phyloP scores from a whole-genome alignment of 2,888 invertebrate genomes.

The Aelia acuminata region DNA sequence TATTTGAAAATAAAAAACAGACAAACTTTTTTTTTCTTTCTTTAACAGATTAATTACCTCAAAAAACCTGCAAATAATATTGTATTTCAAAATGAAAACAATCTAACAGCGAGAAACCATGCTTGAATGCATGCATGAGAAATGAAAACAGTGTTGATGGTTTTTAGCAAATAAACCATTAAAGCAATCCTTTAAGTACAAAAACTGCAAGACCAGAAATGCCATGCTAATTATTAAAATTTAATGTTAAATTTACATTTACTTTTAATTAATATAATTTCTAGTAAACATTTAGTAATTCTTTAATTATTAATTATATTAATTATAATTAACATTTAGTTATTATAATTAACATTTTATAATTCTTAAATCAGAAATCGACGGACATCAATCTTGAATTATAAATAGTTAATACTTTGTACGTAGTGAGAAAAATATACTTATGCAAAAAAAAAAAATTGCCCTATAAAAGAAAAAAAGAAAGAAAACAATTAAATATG shows the following conservation, averaged over 20 bases:
- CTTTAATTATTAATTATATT: constrained; percentile 11
- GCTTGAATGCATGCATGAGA: constrained; percentile 43
- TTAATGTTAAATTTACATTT: background rate
- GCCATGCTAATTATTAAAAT: constrained; percentile 30
- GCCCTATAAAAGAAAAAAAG: background rate
- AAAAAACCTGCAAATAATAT: background rate
- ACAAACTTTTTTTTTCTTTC: background rate
- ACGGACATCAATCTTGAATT: background rate
- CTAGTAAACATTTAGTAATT: background rate
- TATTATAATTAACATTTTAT: background rate
- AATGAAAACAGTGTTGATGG: constrained; percentile 22
- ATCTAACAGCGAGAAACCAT: constrained; percentile 39
- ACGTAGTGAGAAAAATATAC: background rate
- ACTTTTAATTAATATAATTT: background rate
- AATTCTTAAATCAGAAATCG: background rate
- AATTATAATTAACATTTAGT: background rate
- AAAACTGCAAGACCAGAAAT: background rate
- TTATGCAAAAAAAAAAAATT: background rate
- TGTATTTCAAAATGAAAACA: background rate
- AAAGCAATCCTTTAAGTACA: constrained; percentile 22
- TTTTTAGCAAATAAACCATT: constrained; percentile 22
- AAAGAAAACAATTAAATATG: background rate
- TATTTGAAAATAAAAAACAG: background rate
- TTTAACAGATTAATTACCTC: background rate
- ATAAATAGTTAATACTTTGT: background rate